Conservation (phyloP, 35 echinoderm and acorn worm genomes). For the Ophioderma brevispina region DNA sequence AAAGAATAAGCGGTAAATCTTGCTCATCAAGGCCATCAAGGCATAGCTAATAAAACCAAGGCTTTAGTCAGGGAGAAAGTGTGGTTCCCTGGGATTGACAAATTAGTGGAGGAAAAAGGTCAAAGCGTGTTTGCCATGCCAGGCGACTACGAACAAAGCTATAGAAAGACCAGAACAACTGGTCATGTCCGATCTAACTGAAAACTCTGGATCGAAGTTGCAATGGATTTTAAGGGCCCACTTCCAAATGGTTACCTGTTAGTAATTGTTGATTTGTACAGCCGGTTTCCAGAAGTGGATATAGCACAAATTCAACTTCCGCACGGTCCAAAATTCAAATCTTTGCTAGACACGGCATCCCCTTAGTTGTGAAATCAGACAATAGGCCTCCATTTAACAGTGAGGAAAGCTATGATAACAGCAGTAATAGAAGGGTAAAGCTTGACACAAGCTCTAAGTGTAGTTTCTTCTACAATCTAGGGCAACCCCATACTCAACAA, state of each 20-base stretch:
- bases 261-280: constrained; percentile 71
- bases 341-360: constrained; percentile 52
- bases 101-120: constrained; percentile 48
- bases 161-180: constrained; percentile 14
- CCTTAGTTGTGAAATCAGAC: constrained; percentile 36
- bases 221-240: constrained; percentile 29
- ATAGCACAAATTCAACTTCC: constrained; percentile 53
- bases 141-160: neutral
- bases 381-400: constrained; percentile 64
- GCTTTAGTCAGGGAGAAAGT: constrained; percentile 29
- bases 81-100: constrained; percentile 49
- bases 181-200: constrained; percentile 19
- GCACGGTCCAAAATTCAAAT: constrained; percentile 56
- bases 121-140: constrained; percentile 52
- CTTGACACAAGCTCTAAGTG: constrained; percentile 71
- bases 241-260: constrained; percentile 54
- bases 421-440: constrained; percentile 22
- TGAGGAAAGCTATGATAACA: constrained; percentile 24
- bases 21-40: neutral
- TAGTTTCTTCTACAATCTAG: constrained; percentile 51
- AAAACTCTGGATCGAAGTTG: constrained; percentile 34
- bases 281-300: constrained; percentile 66
- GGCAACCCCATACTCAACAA: constrained; percentile 60
- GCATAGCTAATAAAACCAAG: constrained; percentile 9
- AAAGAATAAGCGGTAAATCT: neutral